Evolutionary conservation across 2,888 invertebrate species (phyloP), one percentile per base, ranked within the genome.

Genomic region (Palloptera scutellata): DNA sequence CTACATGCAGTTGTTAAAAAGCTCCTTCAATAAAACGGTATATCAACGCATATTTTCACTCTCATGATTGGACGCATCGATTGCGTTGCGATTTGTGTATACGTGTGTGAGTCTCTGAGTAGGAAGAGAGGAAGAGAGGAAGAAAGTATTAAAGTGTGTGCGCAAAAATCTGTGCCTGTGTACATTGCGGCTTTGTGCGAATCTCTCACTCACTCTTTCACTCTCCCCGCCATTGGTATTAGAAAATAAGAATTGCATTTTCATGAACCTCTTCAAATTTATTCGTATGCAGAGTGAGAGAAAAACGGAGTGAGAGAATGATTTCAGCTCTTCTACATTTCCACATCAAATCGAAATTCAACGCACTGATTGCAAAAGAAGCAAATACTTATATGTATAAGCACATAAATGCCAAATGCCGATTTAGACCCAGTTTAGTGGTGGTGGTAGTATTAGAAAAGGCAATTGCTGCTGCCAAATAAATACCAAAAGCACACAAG

Each of bases 191-290:
- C 51, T 57, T 57, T 64, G 57, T 64, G 51, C 51, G 30, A 30
- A 6, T 30, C 30, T 30, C 30, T 30, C 30, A 4, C 30, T 30
- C 30, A 4, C 30, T 30, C 30, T 30, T 6, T 30, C 30, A 4
- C 30, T 30, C 30, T 30, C 30, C 6, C 30, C 6, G 30, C 30
- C 43, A 55, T 64, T 52, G 60, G 65, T 48, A 51, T 60, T 20
- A n/a, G 75, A 74, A 76, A 81, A 80, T 79, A 83, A 79, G 6
- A 81, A 81, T 82, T 82, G 81, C 81, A 81, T 82, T 82, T 81
- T 82, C 81, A 82, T 82, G 80, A 81, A 82, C 81, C 79, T 30
- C 30, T 30, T 30, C 30, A 30, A 30, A 30, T 30, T 30, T 30
- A 30, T 30, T 30, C 30, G 30, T 30, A 30, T 6, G 6, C 30